Evolutionary conservation across 2,888 invertebrate genomes (phyloP), one percentile per base, ranked within the genome.

Genomic region (Tipula unca): DNA sequence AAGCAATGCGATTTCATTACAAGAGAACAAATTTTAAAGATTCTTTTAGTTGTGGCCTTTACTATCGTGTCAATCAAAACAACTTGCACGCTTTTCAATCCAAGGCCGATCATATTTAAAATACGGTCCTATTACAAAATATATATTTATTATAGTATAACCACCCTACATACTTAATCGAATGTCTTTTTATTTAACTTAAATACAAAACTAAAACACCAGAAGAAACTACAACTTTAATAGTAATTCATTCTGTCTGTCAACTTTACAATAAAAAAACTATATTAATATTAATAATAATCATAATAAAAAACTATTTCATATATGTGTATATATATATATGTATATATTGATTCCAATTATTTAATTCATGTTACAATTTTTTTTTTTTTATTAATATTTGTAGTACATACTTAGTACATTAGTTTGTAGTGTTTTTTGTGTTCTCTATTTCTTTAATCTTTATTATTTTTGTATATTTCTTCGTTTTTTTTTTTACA

Each of bases 271-370:
- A 69, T 10, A 69, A 25, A 25, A n/a, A 69, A 69, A 69, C 25
- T 69, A 69, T 69, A 69, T 69, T 69, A 69, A 69, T 69, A 69
- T 69, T 69, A 69, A 69, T 69, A 69, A 69, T 69, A 69, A 69
- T 69, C 25, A 69, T 69, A 69, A 69, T 69, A 69, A 69, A 69
- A 69, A 69, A 69, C 25, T 69, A 69, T 69, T 69, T 69, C 69
- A 69, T 69, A 69, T 10, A 25, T 69, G n/a, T n/a, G n/a, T n/a
- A n/a, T n/a, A n/a, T 48, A 48, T 48, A 17, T 48, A 4, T 17
- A 48, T 8, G 4, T 48, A 69, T 14, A 69, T 69, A 69, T 25
- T 25, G 69, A 69, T 69, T 69, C 10, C 69, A 69, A 69, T 69
- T 69, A 69, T 69, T 69, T 69, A 69, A 69, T 69, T 69, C 69